These are phyloP conservation scores for Muscina levida DNA, from an alignment of 2,888 invertebrate species.

Conservation along the genomic window DNA sequence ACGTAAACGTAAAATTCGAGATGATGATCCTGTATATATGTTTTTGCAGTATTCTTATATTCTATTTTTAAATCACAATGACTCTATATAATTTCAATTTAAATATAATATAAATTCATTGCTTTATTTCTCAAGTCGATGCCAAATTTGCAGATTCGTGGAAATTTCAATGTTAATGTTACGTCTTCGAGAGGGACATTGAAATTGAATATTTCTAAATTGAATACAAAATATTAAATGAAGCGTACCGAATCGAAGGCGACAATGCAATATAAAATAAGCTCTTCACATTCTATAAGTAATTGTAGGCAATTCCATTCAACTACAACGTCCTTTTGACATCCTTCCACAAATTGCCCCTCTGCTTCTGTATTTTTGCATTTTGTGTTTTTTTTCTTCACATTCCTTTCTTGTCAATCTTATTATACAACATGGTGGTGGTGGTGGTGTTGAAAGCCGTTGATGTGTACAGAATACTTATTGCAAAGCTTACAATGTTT, in stretches of 20 bases:
- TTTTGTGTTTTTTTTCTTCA: not conserved
- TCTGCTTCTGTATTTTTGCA: conserved; percentile 4
- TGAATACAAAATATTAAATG: too few species aligned
- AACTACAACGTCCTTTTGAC: not conserved
- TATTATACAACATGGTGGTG: conserved; percentile 15
- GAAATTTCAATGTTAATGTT: too few species aligned
- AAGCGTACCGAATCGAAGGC: conserved; percentile 5
- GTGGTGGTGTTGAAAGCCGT: conserved; percentile 28
- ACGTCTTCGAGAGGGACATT: too few species aligned
- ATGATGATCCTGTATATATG: too few species aligned
- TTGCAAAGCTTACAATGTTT: conserved; percentile 31
- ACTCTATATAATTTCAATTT: too few species aligned
- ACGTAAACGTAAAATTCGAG: too few species aligned
- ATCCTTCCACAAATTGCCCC: not conserved
- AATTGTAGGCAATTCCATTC: conserved; percentile 38
- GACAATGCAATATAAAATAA: conserved; percentile 39
- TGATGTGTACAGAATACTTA: conserved; percentile 13
- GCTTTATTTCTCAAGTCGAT: too few species aligned
- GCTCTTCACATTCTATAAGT: conserved; percentile 26
- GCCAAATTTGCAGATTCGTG: too few species aligned
- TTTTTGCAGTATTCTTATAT: too few species aligned
- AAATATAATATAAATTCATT: too few species aligned
- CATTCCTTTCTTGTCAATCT: not conserved
- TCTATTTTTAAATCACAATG: too few species aligned
- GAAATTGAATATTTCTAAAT: too few species aligned